Base-by-base conservation (phyloP, 2,113 vertebrate genomes). In the Hucho hucho region DNA sequence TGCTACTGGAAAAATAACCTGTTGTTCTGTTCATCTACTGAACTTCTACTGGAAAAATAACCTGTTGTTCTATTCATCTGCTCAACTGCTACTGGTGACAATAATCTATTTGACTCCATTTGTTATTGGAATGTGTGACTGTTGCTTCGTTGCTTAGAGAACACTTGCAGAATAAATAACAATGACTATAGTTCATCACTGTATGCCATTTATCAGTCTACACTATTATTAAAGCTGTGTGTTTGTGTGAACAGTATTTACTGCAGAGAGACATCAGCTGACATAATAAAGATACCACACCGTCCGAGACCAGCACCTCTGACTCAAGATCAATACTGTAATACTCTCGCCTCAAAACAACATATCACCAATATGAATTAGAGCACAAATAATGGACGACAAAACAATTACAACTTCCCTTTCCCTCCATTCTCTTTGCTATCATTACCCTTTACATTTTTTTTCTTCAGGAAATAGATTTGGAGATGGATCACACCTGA, bases 391-490 rank as follows among this genome's bases (percentile, higher is more conserved):
- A 58, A 32, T 49, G 69, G 64, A 28, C 0, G 71, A 28, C 64
- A 81, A 82, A 85, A 65, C 56, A 37, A 70, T 80, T 73, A 75
- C 2, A 64, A 64, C 9, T 43, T 43, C 37, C 9, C 7, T 43
- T 43, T 11, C 37, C 37, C 37, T 7, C 37, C 37, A 11, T 4
- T 68, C 64, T 47, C 64, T 67, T 73, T 82, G 70, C 70, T 20
- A 63, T 47, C 13, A 53, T 65, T 69, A 70, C 82, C 82, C 86
- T 89, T 91, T 64, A 85, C 88, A 83, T 14, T 88, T 86, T 88
- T 88, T 73, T 89, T 89, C 58, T 43, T 75, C 47, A 70, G 73
- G 77, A 90, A 88, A 89, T 86, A 84, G 83, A 85, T 89, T 86
- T 87, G 53, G 74, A 86, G 85, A 88, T 87, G 81, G 83, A 87